phyloP scores from a whole-genome alignment of 2,888 invertebrate genomes.

The Chirona hameri region DNA sequence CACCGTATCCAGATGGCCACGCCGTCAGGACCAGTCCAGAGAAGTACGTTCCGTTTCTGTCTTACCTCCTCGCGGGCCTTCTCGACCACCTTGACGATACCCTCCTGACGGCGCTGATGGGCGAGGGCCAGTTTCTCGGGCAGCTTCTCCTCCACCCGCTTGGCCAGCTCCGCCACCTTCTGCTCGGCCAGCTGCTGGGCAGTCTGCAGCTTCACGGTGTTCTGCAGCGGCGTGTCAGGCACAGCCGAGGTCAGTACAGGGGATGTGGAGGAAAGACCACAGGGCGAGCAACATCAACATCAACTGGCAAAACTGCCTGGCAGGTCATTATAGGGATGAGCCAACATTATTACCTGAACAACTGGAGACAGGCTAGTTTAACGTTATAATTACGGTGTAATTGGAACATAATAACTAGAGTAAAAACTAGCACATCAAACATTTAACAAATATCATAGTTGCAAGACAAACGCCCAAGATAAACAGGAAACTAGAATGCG shows the following conservation, averaged over 20 bases:
- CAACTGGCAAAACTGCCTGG: conserved; percentile 12
- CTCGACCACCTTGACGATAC: conserved; percentile 36
- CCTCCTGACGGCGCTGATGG: conserved; percentile 40
- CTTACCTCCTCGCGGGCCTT: conserved; percentile 38
- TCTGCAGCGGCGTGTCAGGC: conserved; percentile 32
- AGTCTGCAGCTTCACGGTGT: conserved; percentile 39
- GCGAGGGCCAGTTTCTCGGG: conserved; percentile 41
- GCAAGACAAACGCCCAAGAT: too few species aligned
- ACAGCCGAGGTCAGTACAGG: not conserved
- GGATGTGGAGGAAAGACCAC: not conserved
- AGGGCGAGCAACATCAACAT: not conserved
- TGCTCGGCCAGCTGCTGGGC: conserved; percentile 39
- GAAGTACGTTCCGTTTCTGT: too few species aligned
- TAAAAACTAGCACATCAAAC: too few species aligned
- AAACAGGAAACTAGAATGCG: too few species aligned
- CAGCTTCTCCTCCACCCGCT: conserved; percentile 40
- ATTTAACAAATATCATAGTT: too few species aligned
- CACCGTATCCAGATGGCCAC: too few species aligned
- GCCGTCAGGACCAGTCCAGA: too few species aligned
- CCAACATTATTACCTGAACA: too few species aligned
- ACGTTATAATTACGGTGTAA: too few species aligned
- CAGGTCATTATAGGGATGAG: conserved; percentile 25
- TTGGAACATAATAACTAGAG: too few species aligned
- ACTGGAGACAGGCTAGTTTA: too few species aligned
- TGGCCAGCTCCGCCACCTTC: conserved; percentile 37